These are phyloP conservation scores for Hipposideros larvatus DNA, from an alignment of 2,797 vertebrate genomes.

Conservation along the genomic window DNA sequence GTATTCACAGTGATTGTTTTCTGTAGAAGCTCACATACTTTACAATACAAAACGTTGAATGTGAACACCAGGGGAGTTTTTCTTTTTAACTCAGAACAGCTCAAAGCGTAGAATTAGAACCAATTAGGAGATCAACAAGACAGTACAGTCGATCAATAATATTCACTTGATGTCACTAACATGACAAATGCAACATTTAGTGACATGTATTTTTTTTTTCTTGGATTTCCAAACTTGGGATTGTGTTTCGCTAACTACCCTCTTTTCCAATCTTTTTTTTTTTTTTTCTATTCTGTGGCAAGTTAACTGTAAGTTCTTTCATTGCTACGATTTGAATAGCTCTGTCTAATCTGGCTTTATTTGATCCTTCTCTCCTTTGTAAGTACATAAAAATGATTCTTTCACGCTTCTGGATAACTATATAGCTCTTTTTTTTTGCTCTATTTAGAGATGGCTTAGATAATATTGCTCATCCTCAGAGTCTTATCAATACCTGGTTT, in stretches of 20 bases:
- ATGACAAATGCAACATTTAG: background rate
- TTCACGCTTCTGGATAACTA: background rate
- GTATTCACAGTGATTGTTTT: slow-evolving; percentile 28
- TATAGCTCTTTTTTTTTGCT: background rate
- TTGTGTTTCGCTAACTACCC: background rate
- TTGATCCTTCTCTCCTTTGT: slow-evolving; percentile 3
- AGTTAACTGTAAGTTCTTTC: background rate
- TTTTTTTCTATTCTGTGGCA: background rate
- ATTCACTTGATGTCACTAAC: background rate
- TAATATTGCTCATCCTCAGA: slow-evolving; percentile 54
- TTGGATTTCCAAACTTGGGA: background rate
- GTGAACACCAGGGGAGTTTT: background rate
- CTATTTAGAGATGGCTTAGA: background rate
- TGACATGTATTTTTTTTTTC: background rate
- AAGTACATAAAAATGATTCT: slow-evolving; percentile 33
- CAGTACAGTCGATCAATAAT: background rate
- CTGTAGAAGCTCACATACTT: background rate
- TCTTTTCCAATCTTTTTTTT: background rate
- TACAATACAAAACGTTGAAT: background rate
- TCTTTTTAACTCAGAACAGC: slow-evolving; percentile 32
- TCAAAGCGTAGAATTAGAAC: slow-evolving; percentile 14
- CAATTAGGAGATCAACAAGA: background rate
- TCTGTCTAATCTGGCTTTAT: slow-evolving; percentile 11
- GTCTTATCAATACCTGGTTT: slow-evolving; percentile 89
- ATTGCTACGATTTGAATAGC: background rate